Conservation (phyloP, 2,797 vertebrate genomes). For the Ispidina lecontei region DNA sequence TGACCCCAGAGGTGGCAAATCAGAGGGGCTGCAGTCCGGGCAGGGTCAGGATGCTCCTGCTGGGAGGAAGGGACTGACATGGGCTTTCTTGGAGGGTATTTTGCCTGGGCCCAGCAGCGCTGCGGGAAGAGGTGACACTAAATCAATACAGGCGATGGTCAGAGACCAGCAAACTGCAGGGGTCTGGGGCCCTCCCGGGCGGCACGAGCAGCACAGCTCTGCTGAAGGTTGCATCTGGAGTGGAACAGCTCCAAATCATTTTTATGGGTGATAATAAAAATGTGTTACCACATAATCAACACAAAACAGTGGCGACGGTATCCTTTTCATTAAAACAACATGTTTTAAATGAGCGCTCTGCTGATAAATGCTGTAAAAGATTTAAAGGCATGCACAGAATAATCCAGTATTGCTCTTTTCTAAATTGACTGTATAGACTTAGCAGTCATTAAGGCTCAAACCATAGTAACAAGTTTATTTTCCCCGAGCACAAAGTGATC, state of each 20-base stretch:
- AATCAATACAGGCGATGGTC: neutral
- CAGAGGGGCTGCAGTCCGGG: neutral
- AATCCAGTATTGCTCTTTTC: neutral
- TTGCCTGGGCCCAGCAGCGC: neutral
- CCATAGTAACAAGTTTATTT: slow-evolving; percentile 50
- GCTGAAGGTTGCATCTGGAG: slow-evolving; percentile 21
- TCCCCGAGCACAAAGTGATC: slow-evolving; percentile 37
- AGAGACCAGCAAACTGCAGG: neutral
- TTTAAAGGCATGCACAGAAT: slow-evolving; percentile 32
- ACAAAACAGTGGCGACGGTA: slow-evolving; percentile 46
- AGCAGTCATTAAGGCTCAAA: slow-evolving; percentile 16
- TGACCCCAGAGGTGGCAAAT: neutral
- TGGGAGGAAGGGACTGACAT: neutral
- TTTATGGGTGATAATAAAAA: slow-evolving; percentile 66
- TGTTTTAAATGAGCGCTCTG: slow-evolving; percentile 42
- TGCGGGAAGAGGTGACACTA: neutral
- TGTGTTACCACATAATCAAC: slow-evolving; percentile 67
- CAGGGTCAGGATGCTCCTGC: neutral
- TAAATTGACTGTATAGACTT: slow-evolving; percentile 7
- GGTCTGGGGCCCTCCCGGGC: neutral
- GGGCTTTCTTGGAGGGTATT: neutral
- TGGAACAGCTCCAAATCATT: slow-evolving; percentile 52
- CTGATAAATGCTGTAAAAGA: slow-evolving; percentile 44
- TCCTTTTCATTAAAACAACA: slow-evolving; percentile 66
- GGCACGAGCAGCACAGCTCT: neutral